A percentile compares a stretch with the other conserved stretches of the same genome.
Evolutionary conservation across 1,140 invertebrate species (phyloP).

Genomic region (Aphelenchoides avenae): DNA sequence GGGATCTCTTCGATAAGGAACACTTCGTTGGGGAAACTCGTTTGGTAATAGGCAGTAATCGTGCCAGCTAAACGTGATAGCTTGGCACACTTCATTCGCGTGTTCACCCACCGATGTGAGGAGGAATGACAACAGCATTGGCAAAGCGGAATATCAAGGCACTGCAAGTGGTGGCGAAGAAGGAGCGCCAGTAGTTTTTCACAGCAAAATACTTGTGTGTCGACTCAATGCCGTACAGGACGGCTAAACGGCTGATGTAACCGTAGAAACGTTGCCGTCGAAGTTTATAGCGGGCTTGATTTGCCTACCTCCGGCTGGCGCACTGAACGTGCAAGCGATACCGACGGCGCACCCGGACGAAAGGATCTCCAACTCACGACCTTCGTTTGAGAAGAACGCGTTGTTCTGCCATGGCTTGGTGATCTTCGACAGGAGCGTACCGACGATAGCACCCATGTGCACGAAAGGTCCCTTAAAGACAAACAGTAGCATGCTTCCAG

Average conservation of each 20-base stretch:
- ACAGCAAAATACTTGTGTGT: conserved; percentile 98
- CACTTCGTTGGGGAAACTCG: conserved; percentile 58
- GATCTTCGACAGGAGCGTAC: conserved; percentile 49
- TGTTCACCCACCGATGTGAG: conserved; percentile 43
- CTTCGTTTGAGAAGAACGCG: conserved; percentile 58
- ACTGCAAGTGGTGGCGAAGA: conserved; percentile 93
- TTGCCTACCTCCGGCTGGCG: conserved; percentile 53
- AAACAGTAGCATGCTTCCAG: background rate
- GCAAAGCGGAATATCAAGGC: conserved; percentile 84
- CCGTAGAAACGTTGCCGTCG: background rate
- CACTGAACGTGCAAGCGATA: conserved; percentile 51
- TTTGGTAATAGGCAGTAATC: conserved; percentile 58
- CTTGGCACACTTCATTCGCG: background rate
- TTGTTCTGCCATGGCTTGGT: conserved; percentile 46
- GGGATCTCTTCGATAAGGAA: conserved; percentile 97
- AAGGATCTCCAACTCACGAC: conserved; percentile 52
- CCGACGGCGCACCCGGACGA: conserved; percentile 53
- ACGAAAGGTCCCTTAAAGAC: conserved; percentile 50
- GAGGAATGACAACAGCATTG: conserved; percentile 55
- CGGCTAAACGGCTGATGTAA: conserved; percentile 59
- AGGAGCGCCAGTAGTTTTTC: conserved; percentile 95
- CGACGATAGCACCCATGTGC: conserved; percentile 58
- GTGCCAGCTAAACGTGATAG: conserved; percentile 52
- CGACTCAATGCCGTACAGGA: conserved; percentile 97
- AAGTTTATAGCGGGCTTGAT: conserved; percentile 3